A percentile compares a stretch with the other conserved stretches of the same genome.
phyloP scores from a whole-genome alignment of 2,888 invertebrate genomes.

The Macrosiphum euphorbiae region DNA sequence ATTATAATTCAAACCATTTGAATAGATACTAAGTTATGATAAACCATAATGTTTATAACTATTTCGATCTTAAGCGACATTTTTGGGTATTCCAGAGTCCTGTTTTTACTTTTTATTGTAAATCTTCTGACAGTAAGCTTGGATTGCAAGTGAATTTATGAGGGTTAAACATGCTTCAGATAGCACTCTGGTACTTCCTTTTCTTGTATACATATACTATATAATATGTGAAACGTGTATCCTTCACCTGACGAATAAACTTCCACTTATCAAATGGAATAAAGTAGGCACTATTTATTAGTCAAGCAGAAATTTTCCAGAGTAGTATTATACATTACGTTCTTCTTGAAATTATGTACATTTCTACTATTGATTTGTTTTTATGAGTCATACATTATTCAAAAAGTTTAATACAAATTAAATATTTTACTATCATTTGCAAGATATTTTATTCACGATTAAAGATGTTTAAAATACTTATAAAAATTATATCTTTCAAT shows the following conservation, averaged over 20 bases:
- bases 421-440: not conserved
- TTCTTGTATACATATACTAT: conserved; percentile 23
- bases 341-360: not conserved
- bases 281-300: conserved; percentile 37
- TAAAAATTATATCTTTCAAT: not conserved
- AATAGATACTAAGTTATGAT: not conserved
- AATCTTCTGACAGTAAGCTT: conserved; percentile 56
- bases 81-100: conserved; percentile 18
- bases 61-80: conserved; percentile 20
- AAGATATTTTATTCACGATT: not conserved
- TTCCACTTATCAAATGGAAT: conserved; percentile 59
- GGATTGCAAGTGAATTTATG: conserved; percentile 54
- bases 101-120: conserved; percentile 37
- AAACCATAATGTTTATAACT: not conserved
- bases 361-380: not conserved
- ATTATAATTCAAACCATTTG: not conserved
- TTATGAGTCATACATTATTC: not conserved
- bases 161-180: conserved; percentile 58
- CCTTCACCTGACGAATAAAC: conserved; percentile 55
- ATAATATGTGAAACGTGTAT: conserved; percentile 41
- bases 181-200: conserved; percentile 46
- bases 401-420: not conserved
- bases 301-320: conserved; percentile 9
- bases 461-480: not conserved
- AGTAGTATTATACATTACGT: not conserved